Base-by-base conservation (phyloP, 2,113 vertebrate species). In the Urocolius indicus region DNA sequence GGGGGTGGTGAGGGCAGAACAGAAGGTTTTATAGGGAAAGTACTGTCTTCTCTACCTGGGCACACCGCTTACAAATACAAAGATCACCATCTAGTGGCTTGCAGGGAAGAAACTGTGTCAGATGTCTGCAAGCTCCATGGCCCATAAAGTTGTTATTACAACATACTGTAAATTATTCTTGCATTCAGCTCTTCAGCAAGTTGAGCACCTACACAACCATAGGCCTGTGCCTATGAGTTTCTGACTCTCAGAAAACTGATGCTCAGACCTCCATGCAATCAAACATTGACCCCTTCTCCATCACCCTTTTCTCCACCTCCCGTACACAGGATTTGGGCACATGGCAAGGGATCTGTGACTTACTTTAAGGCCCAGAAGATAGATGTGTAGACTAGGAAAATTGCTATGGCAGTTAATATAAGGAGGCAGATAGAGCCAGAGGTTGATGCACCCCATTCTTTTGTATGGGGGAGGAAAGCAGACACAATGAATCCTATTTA, bases 71-170 rank as follows among this genome's bases (percentile, higher is more conserved):
- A 74, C 83, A 84, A 90, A 96, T 94, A 96, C 79, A 97, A 97
- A 97, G 95, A 93, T 82, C 92, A 93, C 96, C 96, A 97, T 96
- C 96, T 97, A 96, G 95, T 93, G 96, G 95, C 46, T 92, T 79
- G 72, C 67, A 87, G 74, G 54, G 43, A 94, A 90, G 95, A 89
- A 77, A 92, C 76, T 43, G 62, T 91, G 83, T 90, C 38, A 3
- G 66, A 49, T 30, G n/a, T 68, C 54, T 71, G 27, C 85, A 75
- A 61, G 52, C 48, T 5, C 52, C 52, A 52, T 86, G 83, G 78
- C 58, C 90, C 89, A 62, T 81, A 78, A 81, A 87, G 79, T 61
- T 80, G 48, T 91, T 95, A 68, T 78, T 81, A 59, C 57, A 93
- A 92, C 30, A 29, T 27, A 49, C 10, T 72, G 52, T 34, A 82